Evolutionary conservation across 2,888 invertebrate genomes (phyloP), one percentile per base, ranked within the genome.

Genomic region (Scaptomyza tumidula): DNA sequence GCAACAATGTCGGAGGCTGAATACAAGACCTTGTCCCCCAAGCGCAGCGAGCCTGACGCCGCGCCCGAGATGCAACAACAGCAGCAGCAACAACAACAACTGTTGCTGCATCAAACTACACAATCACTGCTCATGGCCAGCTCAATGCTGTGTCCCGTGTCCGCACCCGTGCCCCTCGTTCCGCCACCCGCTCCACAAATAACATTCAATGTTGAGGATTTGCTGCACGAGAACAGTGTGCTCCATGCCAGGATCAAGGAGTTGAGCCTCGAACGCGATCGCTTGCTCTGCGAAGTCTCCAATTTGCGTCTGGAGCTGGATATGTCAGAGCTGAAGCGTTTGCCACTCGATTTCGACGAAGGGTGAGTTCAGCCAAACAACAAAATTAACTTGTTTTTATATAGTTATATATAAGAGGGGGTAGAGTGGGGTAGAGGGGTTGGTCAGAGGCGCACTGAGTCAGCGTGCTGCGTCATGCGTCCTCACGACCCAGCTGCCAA

Each of bases 251-350:
- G 90, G 65, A 71, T 92, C 35, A 90, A 90, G 67, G 92, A 92
- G 75, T 71, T 92, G 37, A 86, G 89, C 55, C 52, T 80, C 1
- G 92, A 92, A 57, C 90, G 92, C 2, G 92, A 92, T 80, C 90
- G 90, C 4, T 73, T 92, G 61, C 74, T 92, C 14, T 92, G 92
- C 59, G 91, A 92, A 74, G 91, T 91, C 24, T 89, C 92, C 37
- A 92, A 91, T 75, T 74, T 92, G 71, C 91, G 92, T 9, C 80
- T 92, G 66, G 92, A 92, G 76, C 76, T 92, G 81, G 91, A 92
- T 77, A 92, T 92, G 92, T 88, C 89, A 16, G 92, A 91, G 79
- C 80, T 92, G 11, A 92, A 92, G 64, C 84, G 92, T 14, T 67
- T 92, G 68, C 92, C 92, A 6, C 49, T 78, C 14, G 87, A 85